Evolutionary conservation across 2,888 invertebrate species (phyloP), one percentile per base, ranked within the genome.

Genomic region (Lysandra bellargus): DNA sequence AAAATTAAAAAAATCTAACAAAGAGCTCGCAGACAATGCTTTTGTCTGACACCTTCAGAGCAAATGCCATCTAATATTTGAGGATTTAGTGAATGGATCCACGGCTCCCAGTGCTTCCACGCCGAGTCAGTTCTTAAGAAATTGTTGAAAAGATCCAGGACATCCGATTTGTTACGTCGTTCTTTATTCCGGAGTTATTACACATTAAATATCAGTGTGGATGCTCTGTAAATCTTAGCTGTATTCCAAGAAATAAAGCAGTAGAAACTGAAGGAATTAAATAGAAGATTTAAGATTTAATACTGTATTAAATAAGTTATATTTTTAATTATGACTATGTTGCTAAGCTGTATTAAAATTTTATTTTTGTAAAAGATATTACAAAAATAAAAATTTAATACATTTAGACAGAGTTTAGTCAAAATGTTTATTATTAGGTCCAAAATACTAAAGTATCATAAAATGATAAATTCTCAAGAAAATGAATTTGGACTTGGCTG

Each of bases 1-100:
- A 79, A 73, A 74, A 72, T 72, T 79, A 73, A 40, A 57, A 57
- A 40, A 73, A 7, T 69, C 53, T 49, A 53, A 37, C 44, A 74
- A 74, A 74, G 44, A 74, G n/a, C 76, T 33, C 30, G 53, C 76
- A 76, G 69, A 76, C 53, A 57, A 76, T 30, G 76, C 76, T 76
- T 75, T 76, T 76, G 76, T 76, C 76, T 57, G 49, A 49, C 76
- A 76, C 76, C 53, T 76, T 76, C 49, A 49, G 76, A 49, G 49
- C 75, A 75, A 75, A 76, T 57, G 76, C 76, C 76, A 49, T 76
- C 49, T 57, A 49, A 76, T 76, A 57, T 76, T 33, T 53, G 76
- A 76, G 53, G 76, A 33, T 33, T 57, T 30, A 76, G 33, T 33
- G 76, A 76, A 76, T 76, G 30, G 76, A 53, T 53, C 49, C 30